phyloP scores from a whole-genome alignment of 2,888 invertebrate genomes.

The Yponomeuta cagnagella region DNA sequence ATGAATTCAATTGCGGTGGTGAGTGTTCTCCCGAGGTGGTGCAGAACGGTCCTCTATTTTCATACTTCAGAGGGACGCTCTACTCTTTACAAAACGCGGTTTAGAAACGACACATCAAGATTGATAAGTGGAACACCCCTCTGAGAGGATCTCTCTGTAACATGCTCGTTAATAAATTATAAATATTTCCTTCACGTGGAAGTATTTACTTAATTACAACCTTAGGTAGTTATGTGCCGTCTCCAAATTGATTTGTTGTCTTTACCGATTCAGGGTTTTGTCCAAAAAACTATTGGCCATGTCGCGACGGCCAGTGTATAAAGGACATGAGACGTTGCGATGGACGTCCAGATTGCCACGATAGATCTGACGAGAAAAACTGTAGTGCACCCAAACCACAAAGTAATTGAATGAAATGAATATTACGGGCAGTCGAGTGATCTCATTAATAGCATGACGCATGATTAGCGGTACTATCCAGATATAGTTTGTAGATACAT shows the following conservation, averaged over 20 bases:
- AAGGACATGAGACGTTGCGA: conserved; percentile 50
- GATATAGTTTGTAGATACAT: not conserved
- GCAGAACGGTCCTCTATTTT: no score
- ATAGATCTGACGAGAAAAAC: conserved; percentile 75
- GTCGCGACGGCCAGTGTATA: conserved; percentile 54
- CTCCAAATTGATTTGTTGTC: conserved; percentile 13
- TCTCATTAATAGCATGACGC: not conserved
- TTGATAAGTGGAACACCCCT: no score
- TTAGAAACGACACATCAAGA: no score
- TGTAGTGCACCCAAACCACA: conserved; percentile 38
- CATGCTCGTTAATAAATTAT: no score
- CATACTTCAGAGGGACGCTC: no score
- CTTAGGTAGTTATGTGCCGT: not conserved
- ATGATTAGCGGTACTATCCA: not conserved
- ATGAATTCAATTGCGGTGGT: conserved; percentile 77
- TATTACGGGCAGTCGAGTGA: not conserved
- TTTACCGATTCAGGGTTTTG: conserved; percentile 29
- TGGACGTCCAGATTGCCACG: conserved; percentile 69
- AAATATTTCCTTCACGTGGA: no score
- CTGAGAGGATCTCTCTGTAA: no score
- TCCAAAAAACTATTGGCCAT: conserved; percentile 25
- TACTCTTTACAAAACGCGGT: no score
- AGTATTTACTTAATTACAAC: no score
- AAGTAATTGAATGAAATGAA: not conserved
- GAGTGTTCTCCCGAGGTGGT: conserved; percentile 25